Percentiles rank a stretch among this genome's conserved stretches.
Conservation (phyloP, 2,888 invertebrate species). For the Chaetoderma sp. region DNA sequence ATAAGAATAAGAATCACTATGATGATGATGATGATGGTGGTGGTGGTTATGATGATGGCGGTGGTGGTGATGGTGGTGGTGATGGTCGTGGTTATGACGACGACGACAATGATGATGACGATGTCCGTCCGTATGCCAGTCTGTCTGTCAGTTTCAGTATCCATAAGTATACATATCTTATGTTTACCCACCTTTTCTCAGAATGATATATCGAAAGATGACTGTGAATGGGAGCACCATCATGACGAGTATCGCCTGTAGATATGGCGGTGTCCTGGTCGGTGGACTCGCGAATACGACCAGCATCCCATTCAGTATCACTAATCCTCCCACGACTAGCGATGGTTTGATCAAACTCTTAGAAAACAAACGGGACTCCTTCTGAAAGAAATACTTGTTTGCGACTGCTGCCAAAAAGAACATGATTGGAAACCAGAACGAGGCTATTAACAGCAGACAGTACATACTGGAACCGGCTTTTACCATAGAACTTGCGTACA, state of each 20-base stretch:
- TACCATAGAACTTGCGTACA: constrained; percentile 43
- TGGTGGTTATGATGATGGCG: too few species aligned
- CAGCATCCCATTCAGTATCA: constrained; percentile 43
- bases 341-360: constrained; percentile 34
- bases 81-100: too few species aligned
- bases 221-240: constrained; percentile 23
- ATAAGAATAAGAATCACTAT: too few species aligned
- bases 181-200: constrained; percentile 5
- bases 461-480: constrained; percentile 38
- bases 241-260: constrained; percentile 44
- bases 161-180: too few species aligned
- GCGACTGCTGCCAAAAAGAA: constrained; percentile 34
- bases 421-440: constrained; percentile 34
- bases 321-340: constrained; percentile 39
- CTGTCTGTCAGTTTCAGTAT: too few species aligned
- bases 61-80: too few species aligned
- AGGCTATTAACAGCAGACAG: constrained; percentile 35
- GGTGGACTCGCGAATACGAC: constrained; percentile 46
- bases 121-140: too few species aligned
- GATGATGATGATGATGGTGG: too few species aligned
- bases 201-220: constrained; percentile 1
- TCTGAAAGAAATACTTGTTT: constrained; percentile 32
- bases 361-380: constrained; percentile 26
- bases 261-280: constrained; percentile 43
- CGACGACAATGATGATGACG: too few species aligned